These are phyloP conservation scores for Heliothis virescens DNA, from an alignment of 1,140 invertebrate genomes.

Conservation along the genomic window DNA sequence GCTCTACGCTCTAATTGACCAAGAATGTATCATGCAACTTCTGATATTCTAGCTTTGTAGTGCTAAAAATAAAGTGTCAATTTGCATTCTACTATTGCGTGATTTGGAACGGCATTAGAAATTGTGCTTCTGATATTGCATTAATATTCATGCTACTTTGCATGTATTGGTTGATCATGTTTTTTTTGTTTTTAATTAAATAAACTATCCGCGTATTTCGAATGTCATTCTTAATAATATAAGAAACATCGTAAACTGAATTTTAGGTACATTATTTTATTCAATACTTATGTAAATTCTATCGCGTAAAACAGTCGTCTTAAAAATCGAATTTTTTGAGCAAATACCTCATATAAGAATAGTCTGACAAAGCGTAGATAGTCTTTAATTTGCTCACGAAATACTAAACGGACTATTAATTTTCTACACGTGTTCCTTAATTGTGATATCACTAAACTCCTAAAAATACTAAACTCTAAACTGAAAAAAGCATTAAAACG, in stretches of 20 bases:
- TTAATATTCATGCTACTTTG: slow-evolving; percentile 14
- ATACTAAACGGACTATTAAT: too few relatives aligned
- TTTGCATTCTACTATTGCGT: slow-evolving; percentile 54
- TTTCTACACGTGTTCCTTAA: too few relatives aligned
- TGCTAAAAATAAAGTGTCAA: slow-evolving; percentile 50
- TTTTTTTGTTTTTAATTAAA: slow-evolving; percentile 20
- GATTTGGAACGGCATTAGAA: slow-evolving; percentile 51
- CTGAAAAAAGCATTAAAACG: neutral
- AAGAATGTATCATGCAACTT: slow-evolving; percentile 79
- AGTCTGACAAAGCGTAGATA: too few relatives aligned
- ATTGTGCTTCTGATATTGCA: neutral
- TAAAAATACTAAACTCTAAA: neutral
- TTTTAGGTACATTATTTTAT: too few relatives aligned
- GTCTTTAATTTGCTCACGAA: too few relatives aligned
- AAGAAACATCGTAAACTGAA: too few relatives aligned
- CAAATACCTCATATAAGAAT: too few relatives aligned
- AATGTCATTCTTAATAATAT: too few relatives aligned
- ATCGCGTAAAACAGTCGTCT: too few relatives aligned
- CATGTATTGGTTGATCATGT: slow-evolving; percentile 20
- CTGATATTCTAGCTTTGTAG: slow-evolving; percentile 58
- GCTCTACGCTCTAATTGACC: slow-evolving; percentile 80
- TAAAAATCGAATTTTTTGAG: too few relatives aligned
- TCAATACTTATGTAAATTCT: too few relatives aligned
- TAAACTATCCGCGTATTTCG: neutral
- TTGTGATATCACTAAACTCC: too few relatives aligned